Evolutionary conservation across 2,113 vertebrate genomes (phyloP).

Genomic region (Hippocampus comes): DNA sequence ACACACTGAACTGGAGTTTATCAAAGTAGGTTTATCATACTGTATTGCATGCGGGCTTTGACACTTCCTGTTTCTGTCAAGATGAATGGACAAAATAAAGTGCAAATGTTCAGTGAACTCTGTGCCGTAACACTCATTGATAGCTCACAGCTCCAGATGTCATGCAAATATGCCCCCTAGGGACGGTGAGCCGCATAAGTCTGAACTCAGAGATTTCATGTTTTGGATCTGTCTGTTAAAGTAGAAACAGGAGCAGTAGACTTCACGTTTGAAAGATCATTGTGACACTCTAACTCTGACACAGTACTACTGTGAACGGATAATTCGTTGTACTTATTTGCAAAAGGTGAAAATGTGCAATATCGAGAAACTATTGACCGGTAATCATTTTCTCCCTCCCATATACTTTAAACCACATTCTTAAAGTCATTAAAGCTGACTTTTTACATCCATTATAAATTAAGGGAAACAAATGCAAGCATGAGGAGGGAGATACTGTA

Average conservation of each 20-base stretch:
- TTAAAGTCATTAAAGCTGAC: not conserved
- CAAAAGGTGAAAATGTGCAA: not conserved
- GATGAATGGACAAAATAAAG: not conserved
- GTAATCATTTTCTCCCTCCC: not conserved
- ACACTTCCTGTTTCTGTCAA: not conserved
- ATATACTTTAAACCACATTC: not conserved
- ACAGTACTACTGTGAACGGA: not conserved
- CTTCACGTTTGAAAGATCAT: not conserved
- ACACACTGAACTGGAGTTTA: not conserved
- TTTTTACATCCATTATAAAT: not conserved
- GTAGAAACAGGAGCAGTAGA: not conserved
- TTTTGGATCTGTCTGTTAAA: not conserved
- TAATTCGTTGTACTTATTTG: not conserved
- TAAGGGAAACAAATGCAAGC: not conserved
- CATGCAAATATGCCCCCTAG: not conserved
- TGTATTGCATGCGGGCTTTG: not conserved
- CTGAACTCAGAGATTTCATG: not conserved
- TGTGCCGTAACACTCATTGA: not conserved
- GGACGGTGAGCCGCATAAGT: not conserved
- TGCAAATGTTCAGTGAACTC: not conserved
- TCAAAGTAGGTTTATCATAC: not conserved
- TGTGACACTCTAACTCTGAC: not conserved
- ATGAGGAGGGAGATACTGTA: not conserved
- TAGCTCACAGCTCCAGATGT: not conserved
- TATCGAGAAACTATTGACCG: not conserved